Conservation (phyloP, 1,140 invertebrate genomes). For the Drosophila chauvacae region DNA sequence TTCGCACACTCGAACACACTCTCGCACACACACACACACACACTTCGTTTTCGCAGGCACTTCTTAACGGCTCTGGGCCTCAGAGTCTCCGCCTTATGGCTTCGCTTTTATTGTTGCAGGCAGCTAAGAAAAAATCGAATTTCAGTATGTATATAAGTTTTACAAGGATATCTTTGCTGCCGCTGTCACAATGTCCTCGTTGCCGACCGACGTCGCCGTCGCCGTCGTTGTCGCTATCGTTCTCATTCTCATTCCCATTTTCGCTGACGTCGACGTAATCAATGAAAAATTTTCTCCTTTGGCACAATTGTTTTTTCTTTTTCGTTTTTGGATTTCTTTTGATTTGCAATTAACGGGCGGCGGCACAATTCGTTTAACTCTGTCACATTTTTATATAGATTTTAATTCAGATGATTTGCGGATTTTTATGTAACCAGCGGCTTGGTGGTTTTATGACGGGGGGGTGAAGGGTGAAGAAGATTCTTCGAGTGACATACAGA, state of each 20-base stretch:
- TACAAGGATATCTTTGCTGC: conserved; percentile 67
- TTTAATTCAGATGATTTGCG: conserved; percentile 38
- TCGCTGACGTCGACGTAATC: conserved; percentile 41
- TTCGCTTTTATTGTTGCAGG: conserved; percentile 28
- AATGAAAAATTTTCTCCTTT: conserved; percentile 26
- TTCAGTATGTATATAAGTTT: conserved; percentile 76
- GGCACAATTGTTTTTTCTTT: conserved; percentile 3
- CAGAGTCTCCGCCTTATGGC: conserved; percentile 11
- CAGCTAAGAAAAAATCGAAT: conserved; percentile 66
- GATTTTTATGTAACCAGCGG: conserved; percentile 74
- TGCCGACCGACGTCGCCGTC: conserved; percentile 33
- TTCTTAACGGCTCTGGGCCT: conserved; percentile 1
- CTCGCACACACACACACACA: conserved; percentile 3
- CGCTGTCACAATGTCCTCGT: conserved; percentile 58
- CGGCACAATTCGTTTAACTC: conserved; percentile 16
- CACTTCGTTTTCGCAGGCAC: background rate
- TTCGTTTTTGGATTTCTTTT: background rate
- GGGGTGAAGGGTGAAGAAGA: conserved; percentile 1
- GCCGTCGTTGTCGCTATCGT: conserved; percentile 2
- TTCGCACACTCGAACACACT: conserved; percentile 7
- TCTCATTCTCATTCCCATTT: conserved; percentile 34
- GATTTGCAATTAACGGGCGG: conserved; percentile 8
- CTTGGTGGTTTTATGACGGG: conserved; percentile 2
- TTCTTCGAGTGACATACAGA: conserved; percentile 62
- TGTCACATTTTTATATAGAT: conserved; percentile 11